Conservation (phyloP, 2,888 invertebrate genomes). For the Caenorhabditis sp. region DNA sequence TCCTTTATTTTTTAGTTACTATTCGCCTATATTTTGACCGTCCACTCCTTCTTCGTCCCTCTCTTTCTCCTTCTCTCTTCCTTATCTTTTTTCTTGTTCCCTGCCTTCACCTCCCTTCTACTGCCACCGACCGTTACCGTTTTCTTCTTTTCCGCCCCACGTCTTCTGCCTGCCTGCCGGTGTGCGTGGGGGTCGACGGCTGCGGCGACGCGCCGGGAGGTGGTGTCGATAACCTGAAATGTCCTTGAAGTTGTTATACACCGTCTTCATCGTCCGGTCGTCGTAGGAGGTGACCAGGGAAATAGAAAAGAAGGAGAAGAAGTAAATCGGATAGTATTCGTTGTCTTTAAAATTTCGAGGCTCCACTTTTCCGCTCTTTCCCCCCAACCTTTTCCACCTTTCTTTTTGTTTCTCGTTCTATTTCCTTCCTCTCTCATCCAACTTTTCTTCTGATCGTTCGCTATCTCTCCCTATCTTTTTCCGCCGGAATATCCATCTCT, state of each 20-base stretch:
- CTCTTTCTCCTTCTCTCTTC: constrained; percentile 5
- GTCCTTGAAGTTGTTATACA: constrained; percentile 57
- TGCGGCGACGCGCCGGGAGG: constrained; percentile 39
- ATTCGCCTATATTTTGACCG: constrained; percentile 26
- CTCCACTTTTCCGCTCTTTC: neutral
- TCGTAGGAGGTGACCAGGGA: constrained; percentile 26
- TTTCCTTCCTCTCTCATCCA: neutral
- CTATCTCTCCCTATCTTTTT: neutral
- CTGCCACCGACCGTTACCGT: constrained; percentile 51
- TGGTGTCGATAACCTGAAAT: constrained; percentile 56
- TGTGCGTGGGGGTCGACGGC: constrained; percentile 35
- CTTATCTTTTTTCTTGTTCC: constrained; percentile 10
- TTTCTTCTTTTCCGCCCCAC: constrained; percentile 5
- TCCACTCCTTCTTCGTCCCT: too few species aligned
- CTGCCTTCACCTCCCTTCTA: neutral
- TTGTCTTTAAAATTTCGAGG: neutral
- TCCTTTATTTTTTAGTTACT: constrained; percentile 5
- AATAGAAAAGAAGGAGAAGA: constrained; percentile 16
- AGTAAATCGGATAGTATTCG: constrained; percentile 1
- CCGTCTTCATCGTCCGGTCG: constrained; percentile 45
- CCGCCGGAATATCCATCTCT: neutral
- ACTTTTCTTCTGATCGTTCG: neutral
- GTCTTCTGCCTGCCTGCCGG: constrained; percentile 25
- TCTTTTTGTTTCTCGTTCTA: neutral
- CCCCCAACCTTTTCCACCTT: neutral